These are phyloP conservation scores for Phthorimaea operculella DNA, from an alignment of 1,140 invertebrate genomes.

Conservation along the genomic window DNA sequence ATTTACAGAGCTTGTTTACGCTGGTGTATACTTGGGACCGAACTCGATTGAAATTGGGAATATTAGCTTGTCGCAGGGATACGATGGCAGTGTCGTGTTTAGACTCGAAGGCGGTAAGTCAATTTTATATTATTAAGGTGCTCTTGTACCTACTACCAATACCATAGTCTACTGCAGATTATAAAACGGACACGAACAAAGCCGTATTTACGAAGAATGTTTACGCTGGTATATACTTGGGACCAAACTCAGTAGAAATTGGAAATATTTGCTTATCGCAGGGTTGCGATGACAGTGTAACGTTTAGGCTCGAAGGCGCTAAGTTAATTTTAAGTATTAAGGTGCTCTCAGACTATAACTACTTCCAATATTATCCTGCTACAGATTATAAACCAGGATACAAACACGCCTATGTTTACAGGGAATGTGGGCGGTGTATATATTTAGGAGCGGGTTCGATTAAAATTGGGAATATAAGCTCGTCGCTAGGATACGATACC, in stretches of 20 bases:
- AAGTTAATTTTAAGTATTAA: constrained; percentile 11
- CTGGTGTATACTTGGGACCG: constrained; percentile 20
- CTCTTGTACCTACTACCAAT: no score
- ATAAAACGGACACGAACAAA: constrained; percentile 34
- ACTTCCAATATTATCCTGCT: constrained; percentile 28
- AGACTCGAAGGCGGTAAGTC: constrained; percentile 36
- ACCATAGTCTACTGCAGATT: constrained; percentile 35
- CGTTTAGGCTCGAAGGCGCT: constrained; percentile 35
- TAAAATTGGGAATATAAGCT: constrained; percentile 21
- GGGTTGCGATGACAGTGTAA: constrained; percentile 31
- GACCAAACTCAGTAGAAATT: constrained; percentile 23
- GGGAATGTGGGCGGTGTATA: constrained; percentile 29
- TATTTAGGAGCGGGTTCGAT: constrained; percentile 25
- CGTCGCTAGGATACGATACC: constrained; percentile 36
- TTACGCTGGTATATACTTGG: constrained; percentile 27
- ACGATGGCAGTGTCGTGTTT: constrained; percentile 28
- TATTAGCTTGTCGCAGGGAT: constrained; percentile 38
- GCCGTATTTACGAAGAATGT: constrained; percentile 38
- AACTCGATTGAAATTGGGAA: constrained; percentile 20
- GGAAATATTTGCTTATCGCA: constrained; percentile 28
- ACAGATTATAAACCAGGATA: constrained; percentile 40
- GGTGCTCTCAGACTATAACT: constrained; percentile 27
- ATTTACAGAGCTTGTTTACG: constrained; percentile 39
- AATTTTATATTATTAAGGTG: no score
- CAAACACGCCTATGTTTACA: constrained; percentile 35